phyloP scores from a whole-genome alignment of 2,888 invertebrate genomes.

The Eudasyphora cyanicolor region DNA sequence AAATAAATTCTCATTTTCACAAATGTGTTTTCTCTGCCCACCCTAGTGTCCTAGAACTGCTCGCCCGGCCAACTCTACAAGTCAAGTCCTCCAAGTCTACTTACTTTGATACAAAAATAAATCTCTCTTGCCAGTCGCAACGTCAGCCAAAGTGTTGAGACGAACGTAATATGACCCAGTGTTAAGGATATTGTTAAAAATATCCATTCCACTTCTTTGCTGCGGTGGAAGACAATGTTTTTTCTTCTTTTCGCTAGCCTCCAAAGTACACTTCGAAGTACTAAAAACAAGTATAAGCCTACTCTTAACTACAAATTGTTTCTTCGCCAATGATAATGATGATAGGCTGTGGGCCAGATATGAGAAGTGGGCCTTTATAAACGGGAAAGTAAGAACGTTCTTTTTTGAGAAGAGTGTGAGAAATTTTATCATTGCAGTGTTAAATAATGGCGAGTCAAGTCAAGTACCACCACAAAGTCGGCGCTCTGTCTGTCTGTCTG shows the following conservation, averaged over 20 bases:
- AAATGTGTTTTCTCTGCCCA: no score
- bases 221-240: neutral
- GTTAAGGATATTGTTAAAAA: constrained; percentile 15
- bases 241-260: neutral
- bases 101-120: no score
- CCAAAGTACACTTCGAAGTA: neutral
- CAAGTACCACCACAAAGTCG: constrained; percentile 53
- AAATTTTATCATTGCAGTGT: constrained; percentile 54
- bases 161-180: neutral
- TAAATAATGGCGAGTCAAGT: constrained; percentile 59
- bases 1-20: no score
- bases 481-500: neutral
- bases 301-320: constrained; percentile 26
- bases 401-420: neutral
- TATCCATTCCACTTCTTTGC: constrained; percentile 3
- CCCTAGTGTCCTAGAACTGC: no score
- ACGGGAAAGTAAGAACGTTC: neutral
- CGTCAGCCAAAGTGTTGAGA: constrained; percentile 30
- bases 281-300: constrained; percentile 21
- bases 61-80: no score
- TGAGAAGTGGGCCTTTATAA: no score
- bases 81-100: no score
- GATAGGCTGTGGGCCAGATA: neutral
- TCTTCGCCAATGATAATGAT: neutral
- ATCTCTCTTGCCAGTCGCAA: neutral